Base-by-base conservation (phyloP, 2,113 vertebrate genomes). In the Mus musculus region DNA sequence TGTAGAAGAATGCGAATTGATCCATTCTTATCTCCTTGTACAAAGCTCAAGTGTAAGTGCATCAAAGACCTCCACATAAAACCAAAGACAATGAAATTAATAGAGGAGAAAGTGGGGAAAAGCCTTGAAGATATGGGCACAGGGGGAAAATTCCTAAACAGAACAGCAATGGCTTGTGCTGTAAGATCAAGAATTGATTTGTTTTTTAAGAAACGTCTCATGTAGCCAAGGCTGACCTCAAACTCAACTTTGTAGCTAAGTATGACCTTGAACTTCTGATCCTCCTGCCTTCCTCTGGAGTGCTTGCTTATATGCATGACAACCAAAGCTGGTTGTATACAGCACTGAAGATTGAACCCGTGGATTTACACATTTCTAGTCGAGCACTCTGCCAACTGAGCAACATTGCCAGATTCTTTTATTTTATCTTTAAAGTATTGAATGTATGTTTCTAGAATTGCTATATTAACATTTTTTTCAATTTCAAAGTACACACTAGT, bases 371-470 rank as follows among this genome's bases (percentile, higher is more conserved):
- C 69, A 61, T 75, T 76, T 22, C 71, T 46, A 33, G 54, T 39
- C 36, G 72, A 69, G 46, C 39, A 14, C 9, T 89, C 49, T 72
- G 28, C 33, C 22, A 19, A 17, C 33, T 39, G 67, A 56, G 24
- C 49, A 39, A 88, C 22, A 17, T 17, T 59, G 4, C 14, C 7
- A 39, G 49, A 73, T 12, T 6, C 71, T 54, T 75, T 59, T 93
- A 61, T 96, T 95, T 89, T 63, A 86, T 91, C 78, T 73, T 78
- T 91, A 96, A 94, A 96, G 75, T 52, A 61, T 39, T 96, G 93
- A 75, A 82, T 94, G 88, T 36, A 20, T 88, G 1, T 96, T 24
- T 91, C 90, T 95, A 33, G 42, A 73, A 90, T 75, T 94, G 49
- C 80, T 88, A 17, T 42, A 85, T 22, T 91, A 95, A 95, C 88